Base-by-base conservation (phyloP, 2,888 invertebrate species). In the Eugnorisma glareosa region DNA sequence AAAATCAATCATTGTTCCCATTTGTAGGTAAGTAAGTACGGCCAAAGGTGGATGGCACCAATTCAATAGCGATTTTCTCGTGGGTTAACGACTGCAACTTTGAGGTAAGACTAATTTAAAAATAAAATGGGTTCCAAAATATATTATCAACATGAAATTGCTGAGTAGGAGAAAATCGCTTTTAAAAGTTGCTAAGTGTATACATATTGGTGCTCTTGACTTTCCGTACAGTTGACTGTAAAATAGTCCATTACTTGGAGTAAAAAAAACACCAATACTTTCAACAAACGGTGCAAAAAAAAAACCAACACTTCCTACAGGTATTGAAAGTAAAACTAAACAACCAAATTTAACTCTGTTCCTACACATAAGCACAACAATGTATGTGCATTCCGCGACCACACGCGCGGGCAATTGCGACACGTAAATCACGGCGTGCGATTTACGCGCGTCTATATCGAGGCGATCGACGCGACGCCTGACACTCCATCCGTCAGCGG, bases 381-480 rank as follows among this genome's bases (percentile, higher is more conserved):
- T n/a, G n/a, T 48, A 8, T 15, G 15, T 45, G 64, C 15, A 40
- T 37, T n/a, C 31, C 63, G 1, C 24, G 8, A 31, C 15, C 13
- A 5, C 24, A 28, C 35, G 51, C 66, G 72, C 77, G 61, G 35
- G 8, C 21, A 43, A 70, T 35, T 57, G 68, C 70, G 61, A 28
- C 63, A 18, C 73, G 61, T 87, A 85, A 87, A 87, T 85, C 85
- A 68, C 73, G 67, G 37, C 68, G 35, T 35, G 75, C 82, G 88
- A 87, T 87, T 85, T 86, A 87, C 73, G 84, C 76, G 71, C 84
- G 61, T 51, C 84, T 68, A 86, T 86, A 85, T 86, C 85, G 82
- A 69, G 48, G 70, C 87, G 77, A 86, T 87, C 73, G 88, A 72
- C 85, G 81, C 78, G 78, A 43, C 85, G 54, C 43, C 74, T 77